Percentiles rank a stretch among this genome's conserved stretches.
These are phyloP conservation scores for Trichonephila clavipes DNA, from an alignment of 1,140 invertebrate species.

Conservation along the genomic window DNA sequence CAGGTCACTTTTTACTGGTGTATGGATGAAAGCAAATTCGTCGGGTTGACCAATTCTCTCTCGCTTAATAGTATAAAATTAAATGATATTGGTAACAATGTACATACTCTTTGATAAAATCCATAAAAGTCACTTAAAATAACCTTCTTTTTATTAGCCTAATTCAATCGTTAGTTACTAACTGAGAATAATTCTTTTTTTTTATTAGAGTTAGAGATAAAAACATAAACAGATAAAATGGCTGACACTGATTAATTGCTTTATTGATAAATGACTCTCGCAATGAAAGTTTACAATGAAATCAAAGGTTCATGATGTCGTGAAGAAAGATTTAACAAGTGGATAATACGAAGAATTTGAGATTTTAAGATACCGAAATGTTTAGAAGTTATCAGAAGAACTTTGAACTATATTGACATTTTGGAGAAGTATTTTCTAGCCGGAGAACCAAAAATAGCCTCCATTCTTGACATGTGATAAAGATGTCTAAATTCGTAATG, in stretches of 20 bases:
- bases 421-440: constrained; percentile 5
- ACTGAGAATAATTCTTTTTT: too few species aligned
- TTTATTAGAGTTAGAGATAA: neutral
- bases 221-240: neutral
- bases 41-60: too few species aligned
- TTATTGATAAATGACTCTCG: neutral
- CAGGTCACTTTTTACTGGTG: too few species aligned
- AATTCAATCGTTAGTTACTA: too few species aligned
- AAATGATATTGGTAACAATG: too few species aligned
- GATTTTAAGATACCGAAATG: constrained; percentile 22
- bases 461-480: constrained; percentile 37
- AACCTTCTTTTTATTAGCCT: too few species aligned
- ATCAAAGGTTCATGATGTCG: constrained; percentile 20
- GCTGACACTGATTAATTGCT: neutral
- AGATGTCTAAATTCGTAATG: constrained; percentile 32
- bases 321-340: constrained; percentile 43
- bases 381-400: constrained; percentile 37
- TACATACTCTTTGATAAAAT: too few species aligned
- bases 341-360: constrained; percentile 7
- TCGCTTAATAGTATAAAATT: too few species aligned
- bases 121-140: too few species aligned
- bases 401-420: constrained; percentile 38
- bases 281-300: neutral
- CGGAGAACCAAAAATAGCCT: constrained; percentile 6
- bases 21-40: too few species aligned